Base-by-base conservation (phyloP, 1,140 invertebrate species). In the Homalodisca vitripennis region DNA sequence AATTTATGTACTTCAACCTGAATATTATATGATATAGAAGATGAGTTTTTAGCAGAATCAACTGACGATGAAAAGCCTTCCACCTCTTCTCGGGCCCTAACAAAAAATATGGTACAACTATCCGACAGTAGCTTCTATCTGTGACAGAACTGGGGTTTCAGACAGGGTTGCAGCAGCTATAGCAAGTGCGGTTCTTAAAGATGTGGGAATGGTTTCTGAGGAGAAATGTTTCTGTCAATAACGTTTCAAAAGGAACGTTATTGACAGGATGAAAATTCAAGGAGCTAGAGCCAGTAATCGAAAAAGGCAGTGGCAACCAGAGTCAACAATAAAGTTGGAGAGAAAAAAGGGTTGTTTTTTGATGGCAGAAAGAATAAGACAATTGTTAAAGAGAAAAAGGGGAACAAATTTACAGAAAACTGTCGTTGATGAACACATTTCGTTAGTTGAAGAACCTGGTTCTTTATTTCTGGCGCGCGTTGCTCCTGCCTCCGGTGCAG, bases 251-350 rank as follows among this genome's bases (percentile, higher is more conserved):
- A 55, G 17, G 3, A 12, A 55, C 22, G 51, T 55, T 6, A 55
- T 55, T 22, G 51, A 55, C 51, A 55, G 51, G 51, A 55, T 55
- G 51, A 55, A 55, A 55, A 55, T 55, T 55, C 51, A 20, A 55
- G 20, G 51, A 55, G 10, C 51, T 10, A 55, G 51, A 55, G 22
- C 51, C 22, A 55, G 22, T 10, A 55, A 55, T 55, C 24, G 51
- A 55, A 55, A 10, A 12, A 55, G 22, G 51, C 22, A 12, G 51
- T 55, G 10, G 51, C 22, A 55, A 55, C 10, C 51, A 10, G 22
- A 20, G 22, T 55, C 10, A 41, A 6, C 34, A 6, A 41, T 6
- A 6, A 41, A 41, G 17, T 17, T 10, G 17, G 34, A 17, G 34
- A 17, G 17, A 41, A 6, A 6, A 41, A 41, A 41, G 34, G 34